Conservation (phyloP, 2,113 vertebrate genomes). For the Scomber colias region DNA sequence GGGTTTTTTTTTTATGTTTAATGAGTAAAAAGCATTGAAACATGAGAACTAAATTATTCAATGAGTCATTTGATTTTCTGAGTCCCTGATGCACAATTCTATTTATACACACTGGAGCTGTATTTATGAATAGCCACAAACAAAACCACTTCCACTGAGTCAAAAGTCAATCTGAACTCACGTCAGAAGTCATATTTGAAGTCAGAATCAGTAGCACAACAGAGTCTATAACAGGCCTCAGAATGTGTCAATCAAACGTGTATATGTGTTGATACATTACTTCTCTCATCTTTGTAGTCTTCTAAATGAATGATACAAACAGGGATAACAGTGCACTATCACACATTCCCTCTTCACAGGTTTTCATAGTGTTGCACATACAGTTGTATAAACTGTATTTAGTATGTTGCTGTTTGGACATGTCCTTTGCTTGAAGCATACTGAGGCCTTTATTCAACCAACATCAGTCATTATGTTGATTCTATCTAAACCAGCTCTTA, state of each 20-base stretch:
- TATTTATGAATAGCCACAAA: neutral
- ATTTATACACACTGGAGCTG: neutral
- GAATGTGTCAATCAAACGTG: no score
- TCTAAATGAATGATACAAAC: no score
- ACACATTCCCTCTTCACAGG: neutral
- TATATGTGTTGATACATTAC: no score
- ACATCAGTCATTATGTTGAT: no score
- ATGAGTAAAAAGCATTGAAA: neutral
- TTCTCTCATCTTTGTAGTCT: no score
- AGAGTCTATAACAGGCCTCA: no score
- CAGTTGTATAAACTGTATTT: neutral
- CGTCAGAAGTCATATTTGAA: no score
- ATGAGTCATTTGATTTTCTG: neutral
- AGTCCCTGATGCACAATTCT: neutral
- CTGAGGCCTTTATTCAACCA: neutral
- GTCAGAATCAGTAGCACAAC: no score
- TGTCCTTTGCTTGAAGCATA: neutral
- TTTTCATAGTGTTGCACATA: neutral
- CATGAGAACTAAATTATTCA: slow-evolving; percentile 23
- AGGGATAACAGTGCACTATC: no score
- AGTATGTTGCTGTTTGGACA: neutral
- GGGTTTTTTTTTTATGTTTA: neutral
- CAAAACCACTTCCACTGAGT: neutral
- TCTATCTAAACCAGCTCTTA: no score
- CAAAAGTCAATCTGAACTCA: no score